A percentile compares a stretch with the other conserved stretches of the same genome.
Conservation (phyloP, 2,113 vertebrate species). For the Triplophysa rosa region DNA sequence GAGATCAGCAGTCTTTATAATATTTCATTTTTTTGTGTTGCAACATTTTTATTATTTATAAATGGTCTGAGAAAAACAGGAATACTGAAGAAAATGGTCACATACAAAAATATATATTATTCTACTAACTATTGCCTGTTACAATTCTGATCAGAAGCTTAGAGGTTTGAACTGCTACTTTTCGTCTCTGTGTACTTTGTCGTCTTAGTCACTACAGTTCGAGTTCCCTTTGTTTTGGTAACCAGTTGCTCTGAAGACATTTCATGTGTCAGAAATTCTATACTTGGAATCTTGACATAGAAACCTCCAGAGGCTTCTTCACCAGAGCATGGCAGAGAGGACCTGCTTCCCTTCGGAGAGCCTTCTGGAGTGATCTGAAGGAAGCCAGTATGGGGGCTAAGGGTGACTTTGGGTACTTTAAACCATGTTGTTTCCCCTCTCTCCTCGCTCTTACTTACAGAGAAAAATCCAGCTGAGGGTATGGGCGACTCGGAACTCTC, state of each 20-base stretch:
- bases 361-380: constrained; percentile 70
- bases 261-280: constrained; percentile 71
- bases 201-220: constrained; percentile 65
- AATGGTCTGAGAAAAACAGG: constrained; percentile 52
- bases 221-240: constrained; percentile 55
- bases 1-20: constrained; percentile 48
- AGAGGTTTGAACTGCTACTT: constrained; percentile 35
- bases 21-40: constrained; percentile 47
- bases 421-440: constrained; percentile 77
- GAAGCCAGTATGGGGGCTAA: constrained; percentile 77
- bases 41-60: constrained; percentile 37
- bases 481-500: constrained; percentile 63
- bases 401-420: constrained; percentile 77
- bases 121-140: not conserved
- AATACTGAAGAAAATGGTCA: constrained; percentile 4
- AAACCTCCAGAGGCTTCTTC: constrained; percentile 69
- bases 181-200: constrained; percentile 63
- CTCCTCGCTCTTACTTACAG: constrained; percentile 57
- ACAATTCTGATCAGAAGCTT: constrained; percentile 15
- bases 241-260: constrained; percentile 60
- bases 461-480: constrained; percentile 63
- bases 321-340: constrained; percentile 57
- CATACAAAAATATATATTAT: constrained; percentile 32
- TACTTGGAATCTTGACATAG: constrained; percentile 73
- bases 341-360: constrained; percentile 67